These are phyloP conservation scores for Cydia amplana DNA, from an alignment of 1,140 invertebrate species.

Conservation along the genomic window DNA sequence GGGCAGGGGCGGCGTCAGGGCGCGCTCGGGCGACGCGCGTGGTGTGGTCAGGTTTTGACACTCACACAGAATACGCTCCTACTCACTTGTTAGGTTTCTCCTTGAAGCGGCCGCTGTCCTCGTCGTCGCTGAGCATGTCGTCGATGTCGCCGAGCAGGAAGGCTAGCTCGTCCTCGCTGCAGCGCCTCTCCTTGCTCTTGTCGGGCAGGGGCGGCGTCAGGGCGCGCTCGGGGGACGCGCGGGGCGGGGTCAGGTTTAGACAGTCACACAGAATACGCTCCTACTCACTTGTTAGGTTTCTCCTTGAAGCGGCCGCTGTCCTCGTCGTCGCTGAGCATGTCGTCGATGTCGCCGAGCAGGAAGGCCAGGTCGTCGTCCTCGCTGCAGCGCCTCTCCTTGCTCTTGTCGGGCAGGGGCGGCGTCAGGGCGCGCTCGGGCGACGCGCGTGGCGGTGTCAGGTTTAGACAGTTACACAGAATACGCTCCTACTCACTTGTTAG, in stretches of 20 bases:
- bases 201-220: slow-evolving; percentile 41
- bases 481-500: slow-evolving; percentile 42
- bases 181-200: slow-evolving; percentile 32
- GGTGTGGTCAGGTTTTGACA: slow-evolving; percentile 50
- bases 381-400: slow-evolving; percentile 35
- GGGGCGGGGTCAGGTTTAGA: slow-evolving; percentile 45
- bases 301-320: slow-evolving; percentile 59
- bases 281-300: slow-evolving; percentile 46
- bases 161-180: slow-evolving; percentile 61
- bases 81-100: slow-evolving; percentile 48
- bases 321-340: slow-evolving; percentile 68
- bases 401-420: slow-evolving; percentile 39
- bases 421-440: slow-evolving; percentile 39
- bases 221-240: slow-evolving; percentile 35
- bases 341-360: slow-evolving; percentile 69
- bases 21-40: slow-evolving; percentile 37
- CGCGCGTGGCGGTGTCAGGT: slow-evolving; percentile 45
- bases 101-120: slow-evolving; percentile 59
- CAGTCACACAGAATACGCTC: no score
- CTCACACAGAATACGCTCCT: no score
- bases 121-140: slow-evolving; percentile 67
- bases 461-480: no score
- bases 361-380: slow-evolving; percentile 67
- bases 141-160: slow-evolving; percentile 70
- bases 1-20: slow-evolving; percentile 40